These are phyloP conservation scores for Sesia bembeciformis DNA, from an alignment of 2,888 invertebrate genomes.

Conservation along the genomic window DNA sequence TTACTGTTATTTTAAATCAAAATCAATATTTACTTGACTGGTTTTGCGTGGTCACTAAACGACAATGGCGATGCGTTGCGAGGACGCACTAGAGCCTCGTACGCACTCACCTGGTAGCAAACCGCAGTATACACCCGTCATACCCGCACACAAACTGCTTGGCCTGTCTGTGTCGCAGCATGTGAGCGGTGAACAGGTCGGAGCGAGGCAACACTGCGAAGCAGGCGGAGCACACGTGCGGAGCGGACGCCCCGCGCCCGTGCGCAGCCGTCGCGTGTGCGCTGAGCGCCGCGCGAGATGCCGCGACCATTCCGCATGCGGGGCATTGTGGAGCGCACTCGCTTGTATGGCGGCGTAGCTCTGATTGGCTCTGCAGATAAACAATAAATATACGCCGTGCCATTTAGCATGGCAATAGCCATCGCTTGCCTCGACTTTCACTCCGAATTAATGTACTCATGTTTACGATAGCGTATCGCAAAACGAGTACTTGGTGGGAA, in stretches of 20 bases:
- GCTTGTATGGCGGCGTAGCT: slow-evolving; percentile 27
- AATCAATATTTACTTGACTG: too few relatives aligned
- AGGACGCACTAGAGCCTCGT: too few relatives aligned
- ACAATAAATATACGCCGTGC: neutral
- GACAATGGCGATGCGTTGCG: too few relatives aligned
- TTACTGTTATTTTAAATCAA: too few relatives aligned
- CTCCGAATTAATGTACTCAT: neutral
- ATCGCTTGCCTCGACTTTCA: neutral
- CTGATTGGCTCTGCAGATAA: slow-evolving; percentile 16
- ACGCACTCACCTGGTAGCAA: slow-evolving; percentile 26
- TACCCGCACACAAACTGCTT: slow-evolving; percentile 58
- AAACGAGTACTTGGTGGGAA: too few relatives aligned
- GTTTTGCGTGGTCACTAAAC: too few relatives aligned
- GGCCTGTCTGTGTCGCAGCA: slow-evolving; percentile 42
- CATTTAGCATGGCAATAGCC: neutral
- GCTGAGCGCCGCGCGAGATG: slow-evolving; percentile 10
- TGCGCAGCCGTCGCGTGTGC: slow-evolving; percentile 9
- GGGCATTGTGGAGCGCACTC: slow-evolving; percentile 1
- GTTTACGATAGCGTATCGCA: too few relatives aligned
- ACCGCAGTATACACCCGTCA: slow-evolving; percentile 55
- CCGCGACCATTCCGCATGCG: slow-evolving; percentile 12
- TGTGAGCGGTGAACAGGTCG: slow-evolving; percentile 37
- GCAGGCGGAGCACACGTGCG: slow-evolving; percentile 36
- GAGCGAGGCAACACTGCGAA: slow-evolving; percentile 19
- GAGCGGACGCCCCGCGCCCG: slow-evolving; percentile 13